Percentiles rank a stretch among this genome's conserved stretches.
Evolutionary conservation across 2,113 vertebrate species (phyloP).

Genomic region (Urocolius indicus): DNA sequence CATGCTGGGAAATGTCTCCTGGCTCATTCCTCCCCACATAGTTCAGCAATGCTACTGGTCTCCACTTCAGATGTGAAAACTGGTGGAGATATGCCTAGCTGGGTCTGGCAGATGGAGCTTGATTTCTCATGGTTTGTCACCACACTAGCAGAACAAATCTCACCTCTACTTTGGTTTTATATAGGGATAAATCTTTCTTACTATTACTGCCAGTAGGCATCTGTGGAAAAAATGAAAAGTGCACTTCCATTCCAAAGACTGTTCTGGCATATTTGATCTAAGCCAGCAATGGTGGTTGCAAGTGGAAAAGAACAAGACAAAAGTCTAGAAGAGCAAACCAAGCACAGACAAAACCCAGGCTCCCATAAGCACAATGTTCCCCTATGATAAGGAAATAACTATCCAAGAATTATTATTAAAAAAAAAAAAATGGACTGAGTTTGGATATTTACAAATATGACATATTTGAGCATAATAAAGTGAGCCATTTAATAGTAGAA

Average conservation of each 20-base stretch:
- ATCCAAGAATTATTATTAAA: not conserved
- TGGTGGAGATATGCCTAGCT: not conserved
- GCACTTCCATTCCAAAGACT: not conserved
- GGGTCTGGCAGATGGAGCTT: not conserved
- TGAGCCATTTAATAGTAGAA: accelerated
- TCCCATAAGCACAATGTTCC: not conserved
- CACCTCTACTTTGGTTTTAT: not conserved
- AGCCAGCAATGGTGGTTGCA: accelerated
- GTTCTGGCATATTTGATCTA: not conserved
- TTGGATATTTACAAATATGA: not conserved
- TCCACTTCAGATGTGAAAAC: constrained; percentile 17
- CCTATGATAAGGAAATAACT: not conserved
- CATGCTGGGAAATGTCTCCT: constrained; percentile 50
- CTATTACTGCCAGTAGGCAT: not conserved
- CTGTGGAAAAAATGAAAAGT: not conserved
- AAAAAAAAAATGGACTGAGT: not conserved
- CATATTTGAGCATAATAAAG: not conserved
- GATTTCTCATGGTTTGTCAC: not conserved
- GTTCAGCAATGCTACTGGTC: constrained; percentile 38
- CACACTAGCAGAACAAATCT: not conserved
- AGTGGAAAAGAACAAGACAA: not conserved
- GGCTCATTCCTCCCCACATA: constrained; percentile 64
- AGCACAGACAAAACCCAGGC: not conserved
- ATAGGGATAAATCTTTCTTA: not conserved
- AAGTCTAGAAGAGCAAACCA: not conserved